phyloP scores from a whole-genome alignment of 1,140 invertebrate genomes.

The Diachasma alloeum region DNA sequence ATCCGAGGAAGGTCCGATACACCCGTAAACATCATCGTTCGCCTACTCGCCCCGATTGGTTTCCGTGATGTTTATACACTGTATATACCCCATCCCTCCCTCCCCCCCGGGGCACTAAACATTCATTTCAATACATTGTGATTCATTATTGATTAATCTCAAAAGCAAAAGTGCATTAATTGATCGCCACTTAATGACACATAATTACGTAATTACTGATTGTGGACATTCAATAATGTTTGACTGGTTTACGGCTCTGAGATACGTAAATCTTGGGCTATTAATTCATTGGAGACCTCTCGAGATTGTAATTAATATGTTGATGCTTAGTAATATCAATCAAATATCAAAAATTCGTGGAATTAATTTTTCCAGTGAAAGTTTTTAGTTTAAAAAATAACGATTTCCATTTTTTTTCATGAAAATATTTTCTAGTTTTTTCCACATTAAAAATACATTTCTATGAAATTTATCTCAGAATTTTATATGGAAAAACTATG shows the following conservation, averaged over 20 bases:
- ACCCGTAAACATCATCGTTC: conserved; percentile 39
- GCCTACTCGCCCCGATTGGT: conserved; percentile 15
- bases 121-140: conserved; percentile 43
- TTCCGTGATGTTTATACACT: background rate
- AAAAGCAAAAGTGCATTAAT: conserved; percentile 51
- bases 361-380: background rate
- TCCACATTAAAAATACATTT: no score
- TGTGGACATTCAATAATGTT: conserved; percentile 47
- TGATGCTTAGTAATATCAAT: background rate
- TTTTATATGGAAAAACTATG: no score
- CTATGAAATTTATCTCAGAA: no score
- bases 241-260: conserved; percentile 57
- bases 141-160: background rate
- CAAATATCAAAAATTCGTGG: background rate
- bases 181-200: conserved; percentile 56
- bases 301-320: conserved; percentile 18
- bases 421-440: no score
- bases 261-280: conserved; percentile 61
- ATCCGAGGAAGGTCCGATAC: conserved; percentile 33
- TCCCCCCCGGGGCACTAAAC: background rate
- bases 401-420: no score
- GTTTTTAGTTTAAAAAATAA: no score
- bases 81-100: background rate
- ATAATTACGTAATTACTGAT: conserved; percentile 64
- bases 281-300: conserved; percentile 56